These are phyloP conservation scores for Pedionomus torquatus DNA, from an alignment of 2,113 vertebrate species.

Conservation along the genomic window DNA sequence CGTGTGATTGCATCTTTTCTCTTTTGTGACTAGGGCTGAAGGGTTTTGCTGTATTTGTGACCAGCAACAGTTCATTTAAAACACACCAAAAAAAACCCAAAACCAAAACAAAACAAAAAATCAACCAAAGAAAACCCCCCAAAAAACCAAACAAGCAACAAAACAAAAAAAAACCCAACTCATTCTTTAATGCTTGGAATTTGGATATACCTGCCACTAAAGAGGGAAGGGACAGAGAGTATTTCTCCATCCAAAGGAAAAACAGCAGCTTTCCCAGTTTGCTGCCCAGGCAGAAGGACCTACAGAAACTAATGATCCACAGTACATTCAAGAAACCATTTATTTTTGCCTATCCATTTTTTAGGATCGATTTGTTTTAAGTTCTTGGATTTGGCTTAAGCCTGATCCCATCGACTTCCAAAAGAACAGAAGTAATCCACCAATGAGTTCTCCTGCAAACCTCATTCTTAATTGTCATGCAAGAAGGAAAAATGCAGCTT, in stretches of 20 bases:
- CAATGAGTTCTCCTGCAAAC: neutral
- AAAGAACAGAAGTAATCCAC: neutral
- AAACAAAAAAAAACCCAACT: neutral
- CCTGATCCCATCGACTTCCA: neutral
- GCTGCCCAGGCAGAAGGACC: neutral
- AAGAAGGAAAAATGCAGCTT: neutral
- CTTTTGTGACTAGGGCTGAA: neutral
- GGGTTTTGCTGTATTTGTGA: neutral
- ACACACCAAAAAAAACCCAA: neutral
- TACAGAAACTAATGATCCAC: neutral
- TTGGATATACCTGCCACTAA: neutral
- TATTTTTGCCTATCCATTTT: neutral
- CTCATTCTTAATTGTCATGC: neutral
- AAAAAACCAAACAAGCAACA: neutral
- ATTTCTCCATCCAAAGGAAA: neutral
- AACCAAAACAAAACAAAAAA: neutral
- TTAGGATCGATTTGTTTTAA: neutral
- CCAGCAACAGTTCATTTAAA: neutral
- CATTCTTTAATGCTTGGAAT: neutral
- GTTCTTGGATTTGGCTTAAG: neutral
- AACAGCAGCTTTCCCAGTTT: neutral
- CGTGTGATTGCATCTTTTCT: neutral
- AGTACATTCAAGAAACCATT: neutral
- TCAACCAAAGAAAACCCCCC: neutral
- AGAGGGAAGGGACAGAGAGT: neutral